Evolutionary conservation across 2,113 vertebrate species (phyloP), one percentile per base, ranked within the genome.

Genomic region (Nipponia nippon): DNA sequence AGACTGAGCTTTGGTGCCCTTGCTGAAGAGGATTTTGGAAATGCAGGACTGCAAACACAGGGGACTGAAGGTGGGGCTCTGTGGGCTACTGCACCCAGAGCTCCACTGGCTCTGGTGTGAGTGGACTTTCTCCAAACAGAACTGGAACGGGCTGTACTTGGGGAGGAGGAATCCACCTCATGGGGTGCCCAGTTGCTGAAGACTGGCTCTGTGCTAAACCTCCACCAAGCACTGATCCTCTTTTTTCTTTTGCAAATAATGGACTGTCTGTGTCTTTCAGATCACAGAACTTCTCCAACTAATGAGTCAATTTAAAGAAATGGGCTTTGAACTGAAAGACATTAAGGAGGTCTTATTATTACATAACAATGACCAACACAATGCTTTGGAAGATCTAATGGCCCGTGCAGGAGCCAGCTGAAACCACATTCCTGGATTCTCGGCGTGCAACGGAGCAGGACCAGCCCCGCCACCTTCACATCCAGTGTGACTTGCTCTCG

Each of bases 251-350:
- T 34, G 23, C 26, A 40, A 52, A 42, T 81, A 78, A 71, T 19
- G 19, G n/a, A 52, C 49, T 82, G 15, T 93, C n/a, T 94, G 76
- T 87, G 30, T 97, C 62, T 95, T 89, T 89, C 97, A 99, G 99
- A 99, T 99, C 52, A 98, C 99, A 96, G 99, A 99, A 95, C 99
- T 99, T 93, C 99, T 99, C 89, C 98, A 99, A n/a, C 98, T 99
- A 87, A 99, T 99, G 99, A 99, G 99, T 83, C 99, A 99, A 93
- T 99, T 99, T 97, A 99, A 99, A 59, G 99, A 99, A 98, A 99
- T 99, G 99, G 99, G 99, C 77, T 99, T 99, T 98, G 99, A 99
- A 97, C 98, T 99, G 38, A 98, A 99, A 63, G 98, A 99, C 98
- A 99, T 99, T 97, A 99, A 99, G 95, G 99, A 99, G 92, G 99